These are phyloP conservation scores for Lordiphosa andalusiaca DNA, from an alignment of 2,888 invertebrate species.

Conservation along the genomic window DNA sequence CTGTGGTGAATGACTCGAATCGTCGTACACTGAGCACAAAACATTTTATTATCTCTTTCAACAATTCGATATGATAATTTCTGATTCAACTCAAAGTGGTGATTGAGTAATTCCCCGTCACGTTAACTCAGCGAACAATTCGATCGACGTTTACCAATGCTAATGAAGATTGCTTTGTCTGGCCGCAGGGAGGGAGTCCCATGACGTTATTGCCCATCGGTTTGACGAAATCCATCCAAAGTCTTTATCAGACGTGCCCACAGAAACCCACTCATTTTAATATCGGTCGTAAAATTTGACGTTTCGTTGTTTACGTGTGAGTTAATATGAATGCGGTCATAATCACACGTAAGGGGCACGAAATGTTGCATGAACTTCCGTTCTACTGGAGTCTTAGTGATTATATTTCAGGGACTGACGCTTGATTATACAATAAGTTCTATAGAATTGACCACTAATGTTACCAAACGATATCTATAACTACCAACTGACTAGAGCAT, in stretches of 20 bases:
- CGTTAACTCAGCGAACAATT: conserved; percentile 8
- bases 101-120: conserved; percentile 11
- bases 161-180: conserved; percentile 5
- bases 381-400: too few species aligned
- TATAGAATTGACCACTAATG: too few species aligned
- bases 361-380: too few species aligned
- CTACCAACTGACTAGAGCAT: too few species aligned
- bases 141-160: conserved; percentile 14
- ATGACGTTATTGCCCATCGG: background rate
- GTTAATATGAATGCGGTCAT: too few species aligned
- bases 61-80: conserved; percentile 5
- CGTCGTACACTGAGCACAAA: conserved; percentile 5
- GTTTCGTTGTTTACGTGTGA: too few species aligned
- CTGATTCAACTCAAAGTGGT: conserved; percentile 10
- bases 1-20: conserved; percentile 21
- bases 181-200: background rate
- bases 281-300: too few species aligned
- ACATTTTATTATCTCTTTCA: conserved; percentile 3
- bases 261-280: background rate
- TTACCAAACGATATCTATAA: too few species aligned
- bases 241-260: background rate
- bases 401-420: too few species aligned
- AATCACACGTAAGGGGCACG: too few species aligned
- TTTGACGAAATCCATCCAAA: conserved; percentile 1
- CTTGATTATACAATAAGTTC: too few species aligned